A percentile compares a stretch with the other conserved stretches of the same genome.
These are phyloP conservation scores for Druon quercuslanigerum DNA, from an alignment of 1,140 invertebrate genomes.

Conservation along the genomic window DNA sequence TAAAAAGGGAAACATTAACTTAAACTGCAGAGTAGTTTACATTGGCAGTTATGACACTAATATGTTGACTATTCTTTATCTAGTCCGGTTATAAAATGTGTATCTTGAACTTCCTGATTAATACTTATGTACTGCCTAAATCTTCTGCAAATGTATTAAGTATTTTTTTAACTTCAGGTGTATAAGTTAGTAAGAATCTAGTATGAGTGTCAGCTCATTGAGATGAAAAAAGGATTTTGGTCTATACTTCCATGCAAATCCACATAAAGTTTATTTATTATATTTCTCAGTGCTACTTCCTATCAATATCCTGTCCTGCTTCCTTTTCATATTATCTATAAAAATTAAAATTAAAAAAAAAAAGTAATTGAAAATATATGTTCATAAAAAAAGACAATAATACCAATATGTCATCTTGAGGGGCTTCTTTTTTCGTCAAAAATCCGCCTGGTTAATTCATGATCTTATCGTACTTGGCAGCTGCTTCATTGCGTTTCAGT, in stretches of 20 bases:
- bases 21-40: background rate
- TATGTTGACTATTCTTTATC: background rate
- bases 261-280: background rate
- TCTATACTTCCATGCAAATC: background rate
- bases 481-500: conserved; percentile 77
- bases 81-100: background rate
- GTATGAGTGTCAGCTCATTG: background rate
- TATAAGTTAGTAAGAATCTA: background rate
- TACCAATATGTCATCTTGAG: too few relatives aligned
- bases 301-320: background rate
- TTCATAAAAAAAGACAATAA: too few relatives aligned
- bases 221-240: background rate
- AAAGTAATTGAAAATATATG: background rate
- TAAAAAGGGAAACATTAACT: background rate
- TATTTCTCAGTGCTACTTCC: background rate
- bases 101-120: background rate
- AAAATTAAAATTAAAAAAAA: background rate
- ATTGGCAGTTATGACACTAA: conserved; percentile 3
- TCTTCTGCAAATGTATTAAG: background rate
- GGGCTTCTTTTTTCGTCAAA: too few relatives aligned
- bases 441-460: background rate
- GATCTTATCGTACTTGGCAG: background rate
- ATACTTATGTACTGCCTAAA: background rate
- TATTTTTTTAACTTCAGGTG: background rate
- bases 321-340: background rate